phyloP scores from a whole-genome alignment of 1,140 invertebrate species.

The Drosophila miranda region DNA sequence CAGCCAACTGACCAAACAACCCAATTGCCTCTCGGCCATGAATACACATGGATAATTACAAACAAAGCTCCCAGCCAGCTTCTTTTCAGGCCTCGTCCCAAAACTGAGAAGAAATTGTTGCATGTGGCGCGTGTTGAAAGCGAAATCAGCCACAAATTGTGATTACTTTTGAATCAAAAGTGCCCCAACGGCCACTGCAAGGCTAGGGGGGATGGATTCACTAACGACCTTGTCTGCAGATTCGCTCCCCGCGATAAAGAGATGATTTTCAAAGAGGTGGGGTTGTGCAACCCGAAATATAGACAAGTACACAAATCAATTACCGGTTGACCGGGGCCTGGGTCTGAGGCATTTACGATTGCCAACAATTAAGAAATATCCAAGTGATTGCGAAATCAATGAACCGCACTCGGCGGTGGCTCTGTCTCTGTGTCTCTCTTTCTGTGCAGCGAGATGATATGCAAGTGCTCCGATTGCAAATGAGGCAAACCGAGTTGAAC shows the following conservation, averaged over 20 bases:
- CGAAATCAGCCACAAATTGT: constrained; percentile 62
- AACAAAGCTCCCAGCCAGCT: constrained; percentile 15
- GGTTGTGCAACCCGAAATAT: constrained; percentile 48
- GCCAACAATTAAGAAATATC: constrained; percentile 12
- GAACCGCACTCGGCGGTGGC: constrained; percentile 28
- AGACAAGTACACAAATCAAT: constrained; percentile 47
- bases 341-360: constrained; percentile 16
- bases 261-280: constrained; percentile 23
- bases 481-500: constrained; percentile 46
- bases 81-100: constrained; percentile 5
- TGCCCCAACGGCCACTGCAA: constrained; percentile 19
- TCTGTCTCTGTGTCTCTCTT: no score
- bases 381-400: constrained; percentile 59
- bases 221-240: constrained; percentile 65
- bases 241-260: constrained; percentile 49
- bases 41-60: constrained; percentile 71
- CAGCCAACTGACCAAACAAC: constrained; percentile 72
- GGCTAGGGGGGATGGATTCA: constrained; percentile 47
- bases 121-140: constrained; percentile 67
- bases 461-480: constrained; percentile 31
- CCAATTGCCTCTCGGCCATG: constrained; percentile 73
- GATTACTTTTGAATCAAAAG: constrained; percentile 42
- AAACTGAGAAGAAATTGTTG: constrained; percentile 58
- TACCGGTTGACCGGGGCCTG: constrained; percentile 7
- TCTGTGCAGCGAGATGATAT: constrained; percentile 4